Base-by-base conservation (phyloP, 1,140 invertebrate species). In the Pseudachorutes palmiensis region DNA sequence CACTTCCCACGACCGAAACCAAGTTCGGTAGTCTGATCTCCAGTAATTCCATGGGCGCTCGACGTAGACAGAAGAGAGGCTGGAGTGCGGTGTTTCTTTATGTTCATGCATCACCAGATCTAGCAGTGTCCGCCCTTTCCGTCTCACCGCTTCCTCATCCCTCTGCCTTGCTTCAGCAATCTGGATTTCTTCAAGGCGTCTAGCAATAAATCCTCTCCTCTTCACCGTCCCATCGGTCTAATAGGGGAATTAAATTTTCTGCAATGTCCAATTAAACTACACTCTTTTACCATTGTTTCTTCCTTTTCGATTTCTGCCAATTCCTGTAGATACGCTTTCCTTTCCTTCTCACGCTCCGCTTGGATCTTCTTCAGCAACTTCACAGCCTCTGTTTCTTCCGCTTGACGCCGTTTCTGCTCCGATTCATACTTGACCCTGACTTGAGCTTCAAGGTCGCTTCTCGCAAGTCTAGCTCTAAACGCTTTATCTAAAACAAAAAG, bases 101-200 rank as follows among this genome's bases (percentile, higher is more conserved):
- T n/a, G n/a, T n/a, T n/a, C n/a, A n/a, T n/a, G n/a, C n/a, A n/a
- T n/a, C n/a, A n/a, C n/a, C n/a, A 24, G 9, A 5, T 63, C 61
- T 9, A 63, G 3, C 19, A 63, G 33, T n/a, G n/a, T n/a, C 12
- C 12, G 31, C 22, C 36, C 2, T 51, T 67, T 68, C 49, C 55
- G 62, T 30, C 51, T 66, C 0, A 14, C 24, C 5, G 67, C 61
- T 28, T 73, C 67, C 57, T 73, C 69, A 22, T 70, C 68, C 28
- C 64, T 32, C 45, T 65, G 65, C 22, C 65, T 57, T 33, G 70
- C 71, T n/a, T 67, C 71, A 1, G 29, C 66, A 19, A 68, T 62
- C 49, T 67, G 66, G n/a, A 73, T 67, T 64, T 73, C 69, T 49
- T 73, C 72, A 1, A 73, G 36, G 63, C 69, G 51, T 62, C 59